Evolutionary conservation across 2,888 invertebrate species (phyloP), one percentile per base, ranked within the genome.

Genomic region (Drosophila merina): DNA sequence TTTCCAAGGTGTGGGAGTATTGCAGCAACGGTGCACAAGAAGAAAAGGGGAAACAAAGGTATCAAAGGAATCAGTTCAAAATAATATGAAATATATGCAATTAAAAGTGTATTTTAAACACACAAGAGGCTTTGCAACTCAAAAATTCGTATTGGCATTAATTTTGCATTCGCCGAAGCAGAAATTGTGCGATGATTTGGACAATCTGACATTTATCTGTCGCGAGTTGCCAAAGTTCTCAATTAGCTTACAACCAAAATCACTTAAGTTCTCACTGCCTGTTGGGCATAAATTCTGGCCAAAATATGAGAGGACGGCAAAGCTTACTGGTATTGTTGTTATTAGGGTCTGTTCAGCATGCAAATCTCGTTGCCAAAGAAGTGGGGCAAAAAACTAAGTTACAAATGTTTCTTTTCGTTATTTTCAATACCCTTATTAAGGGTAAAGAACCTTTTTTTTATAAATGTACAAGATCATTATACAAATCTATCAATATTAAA

Each of bases 181-280:
- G 30, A 10, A 30, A 36, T 47, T 14, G 36, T 36, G 51, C 50
- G 20, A 55, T 51, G 59, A 57, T 42, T 51, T 52, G 70, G 45
- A 45, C 38, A 38, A 25, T 51, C 57, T 44, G 56, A 57, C 47
- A 26, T 31, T 60, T 40, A 26, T 31, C 31, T 54, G n/a, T 12
- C 36, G 59, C n/a, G 50, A 38, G 52, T 51, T 47, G 40, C 25
- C 50, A 49, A 56, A 44, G 48, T 48, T 52, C 69, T 49, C 69
- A 73, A 77, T 75, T 79, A 77, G 77, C 66, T 71, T 77, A 68
- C 70, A 77, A 12, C 50, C 48, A 48, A 77, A 77, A 80, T 75
- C 72, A 79, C 75, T 75, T 75, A 62, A 67, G 50, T 63, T 72
- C 58, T 59, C 57, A 36, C 44, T 57, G 58, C 63, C 64, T 59